These are phyloP conservation scores for Bolborhynchus lineola DNA, from an alignment of 2,113 vertebrate genomes.

Conservation along the genomic window DNA sequence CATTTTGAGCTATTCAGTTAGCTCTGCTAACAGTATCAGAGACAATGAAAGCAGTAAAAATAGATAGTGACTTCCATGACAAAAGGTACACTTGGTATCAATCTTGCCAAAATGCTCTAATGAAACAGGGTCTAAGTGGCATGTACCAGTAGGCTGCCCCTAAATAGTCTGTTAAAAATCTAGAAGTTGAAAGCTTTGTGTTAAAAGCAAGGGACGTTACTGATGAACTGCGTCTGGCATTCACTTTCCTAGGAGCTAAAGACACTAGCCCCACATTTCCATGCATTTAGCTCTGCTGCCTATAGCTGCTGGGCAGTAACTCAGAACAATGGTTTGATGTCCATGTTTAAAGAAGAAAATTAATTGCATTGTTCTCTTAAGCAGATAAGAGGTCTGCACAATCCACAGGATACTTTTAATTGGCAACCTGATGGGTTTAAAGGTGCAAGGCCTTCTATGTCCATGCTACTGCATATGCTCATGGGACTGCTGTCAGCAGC, in stretches of 20 bases:
- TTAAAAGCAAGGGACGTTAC: neutral
- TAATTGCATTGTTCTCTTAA: neutral
- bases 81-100: neutral
- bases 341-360: neutral
- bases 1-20: neutral
- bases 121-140: neutral
- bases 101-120: neutral
- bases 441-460: neutral
- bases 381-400: neutral
- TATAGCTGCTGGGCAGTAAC: neutral
- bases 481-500: fast-evolving
- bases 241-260: neutral
- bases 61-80: neutral
- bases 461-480: neutral
- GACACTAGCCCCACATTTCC: neutral
- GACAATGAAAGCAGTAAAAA: neutral
- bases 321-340: neutral
- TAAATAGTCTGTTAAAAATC: neutral
- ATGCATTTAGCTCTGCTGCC: neutral
- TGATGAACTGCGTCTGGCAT: neutral
- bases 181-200: neutral
- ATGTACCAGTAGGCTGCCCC: neutral
- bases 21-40: neutral
- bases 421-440: neutral
- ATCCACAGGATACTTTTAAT: neutral